Base-by-base conservation (phyloP, 2,113 vertebrate species). In the Nansenia antarctica region DNA sequence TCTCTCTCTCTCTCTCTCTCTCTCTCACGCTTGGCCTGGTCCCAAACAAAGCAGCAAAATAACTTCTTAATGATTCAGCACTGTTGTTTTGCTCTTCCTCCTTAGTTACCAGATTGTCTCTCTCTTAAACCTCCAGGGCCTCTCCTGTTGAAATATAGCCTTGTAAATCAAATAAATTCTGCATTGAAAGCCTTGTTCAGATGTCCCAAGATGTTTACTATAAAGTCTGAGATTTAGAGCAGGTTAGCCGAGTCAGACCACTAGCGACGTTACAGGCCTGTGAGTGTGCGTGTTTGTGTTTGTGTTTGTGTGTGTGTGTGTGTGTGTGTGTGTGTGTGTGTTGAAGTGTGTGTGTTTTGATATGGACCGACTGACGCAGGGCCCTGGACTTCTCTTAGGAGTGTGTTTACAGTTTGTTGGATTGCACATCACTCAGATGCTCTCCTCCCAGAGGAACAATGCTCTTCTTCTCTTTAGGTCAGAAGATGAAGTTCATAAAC, bases 21-120 rank as follows among this genome's bases (percentile, higher is more conserved):
- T 45, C 42, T 18, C 14, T 8, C 42, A 2, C 18, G n/a, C n/a
- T 77, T 92, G 91, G 90, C 79, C 31, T 2, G 35, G 20, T 55
- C 72, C 90, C 92, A 92, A 90, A 72, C 69, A 86, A 86, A 93
- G 91, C 86, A 91, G 79, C 78, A 81, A 89, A 88, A 90, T 91
- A 90, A 75, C 88, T 90, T 85, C 75, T 82, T 79, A 85, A 84
- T 91, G 90, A 91, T 90, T 93, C 88, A 92, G 70, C 83, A 77
- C 78, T 88, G 85, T 90, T 91, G 87, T 92, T 91, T 88, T 90
- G 87, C 87, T 82, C 79, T 72, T 82, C 81, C 88, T 82, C 81
- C 88, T 80, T 88, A 85, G 92, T 88, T 89, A 91, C 90, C 80
- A 90, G 83, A 87, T 85, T 83, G 77, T 81, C 70, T 70, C 61